Evolutionary conservation across 1,140 invertebrate genomes (phyloP), one percentile per base, ranked within the genome.

Genomic region (Bicyclus anynana): DNA sequence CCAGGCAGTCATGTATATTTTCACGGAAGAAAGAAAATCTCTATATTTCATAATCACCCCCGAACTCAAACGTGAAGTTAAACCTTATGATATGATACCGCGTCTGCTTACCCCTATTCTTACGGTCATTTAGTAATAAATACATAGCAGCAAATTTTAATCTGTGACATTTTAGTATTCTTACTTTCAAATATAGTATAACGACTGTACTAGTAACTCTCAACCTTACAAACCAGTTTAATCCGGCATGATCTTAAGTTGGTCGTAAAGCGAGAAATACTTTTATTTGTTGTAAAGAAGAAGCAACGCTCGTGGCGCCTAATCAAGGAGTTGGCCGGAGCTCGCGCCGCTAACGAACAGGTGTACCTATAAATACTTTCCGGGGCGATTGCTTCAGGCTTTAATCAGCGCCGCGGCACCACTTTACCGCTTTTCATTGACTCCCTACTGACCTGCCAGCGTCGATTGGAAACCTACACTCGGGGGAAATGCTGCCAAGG

Each of bases 361-460:
- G 83, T 87, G 83, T 80, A 85, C 78, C 80, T 84, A 86, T 86
- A 86, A 86, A 87, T 87, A 87, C 78, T 86, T 85, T 83, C 81
- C 80, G 78, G 67, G 77, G 81, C 82, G 81, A 87, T 87, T 87
- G 84, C 84, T 87, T 65, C 76, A 80, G 82, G 82, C 81, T 86
- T 87, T 87, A 87, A 87, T 87, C 84, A 87, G 83, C 80, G 73
- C 75, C 65, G 66, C 80, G 75, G 80, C 76, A 80, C 80, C 80
- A 87, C 79, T 87, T 84, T 84, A 84, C 84, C 81, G 80, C 80
- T 84, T 84, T 84, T 78, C 84, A 85, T 84, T 84, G 81, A 82
- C 80, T 82, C 80, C 67, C 81, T 69, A 65, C 81, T 87, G 84
- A 84, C 84, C 84, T 62, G 72, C 67, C 68, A 69, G 62, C 68